These are phyloP conservation scores for Sycophaga agraensis DNA, from an alignment of 1,140 invertebrate species.

Conservation along the genomic window DNA sequence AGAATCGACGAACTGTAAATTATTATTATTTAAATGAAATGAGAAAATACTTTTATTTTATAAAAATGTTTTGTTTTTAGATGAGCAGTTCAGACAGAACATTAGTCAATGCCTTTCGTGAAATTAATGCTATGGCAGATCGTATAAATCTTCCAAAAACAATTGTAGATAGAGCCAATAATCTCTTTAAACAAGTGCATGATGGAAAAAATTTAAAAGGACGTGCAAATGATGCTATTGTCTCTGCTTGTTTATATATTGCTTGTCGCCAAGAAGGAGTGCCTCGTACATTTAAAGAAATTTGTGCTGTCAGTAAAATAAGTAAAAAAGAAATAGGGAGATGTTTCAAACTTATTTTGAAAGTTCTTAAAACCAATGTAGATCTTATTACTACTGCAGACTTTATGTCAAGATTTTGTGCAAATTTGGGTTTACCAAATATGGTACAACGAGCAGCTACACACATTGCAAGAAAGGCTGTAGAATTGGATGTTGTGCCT, in stretches of 20 bases:
- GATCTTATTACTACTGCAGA: slow-evolving; percentile 98
- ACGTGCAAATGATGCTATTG: slow-evolving; percentile 96
- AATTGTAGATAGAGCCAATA: slow-evolving; percentile 93
- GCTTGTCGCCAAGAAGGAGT: slow-evolving; percentile 98
- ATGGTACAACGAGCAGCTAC: slow-evolving; percentile 94
- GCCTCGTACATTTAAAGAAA: slow-evolving; percentile 98
- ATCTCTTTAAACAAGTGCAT: slow-evolving; percentile 97
- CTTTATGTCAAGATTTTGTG: slow-evolving; percentile 95
- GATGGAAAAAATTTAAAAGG: slow-evolving; percentile 92
- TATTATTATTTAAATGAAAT: neutral
- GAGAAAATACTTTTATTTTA: neutral
- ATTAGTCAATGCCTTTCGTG: slow-evolving; percentile 91
- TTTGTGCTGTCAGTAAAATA: slow-evolving; percentile 97
- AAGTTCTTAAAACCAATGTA: slow-evolving; percentile 91
- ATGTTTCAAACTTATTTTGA: slow-evolving; percentile 93
- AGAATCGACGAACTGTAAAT: slow-evolving; percentile 83
- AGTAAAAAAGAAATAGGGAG: slow-evolving; percentile 99
- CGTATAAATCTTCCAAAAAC: slow-evolving; percentile 94
- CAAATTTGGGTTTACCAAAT: slow-evolving; percentile 82
- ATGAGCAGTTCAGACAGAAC: slow-evolving; percentile 93
- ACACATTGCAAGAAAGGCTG: slow-evolving; percentile 94
- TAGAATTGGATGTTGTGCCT: slow-evolving; percentile 95
- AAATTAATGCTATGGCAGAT: slow-evolving; percentile 97
- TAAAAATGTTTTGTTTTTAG: slow-evolving; percentile 36
- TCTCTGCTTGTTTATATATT: slow-evolving; percentile 98